These are phyloP conservation scores for Cabera pusaria DNA, from an alignment of 2,888 invertebrate species.

Conservation along the genomic window DNA sequence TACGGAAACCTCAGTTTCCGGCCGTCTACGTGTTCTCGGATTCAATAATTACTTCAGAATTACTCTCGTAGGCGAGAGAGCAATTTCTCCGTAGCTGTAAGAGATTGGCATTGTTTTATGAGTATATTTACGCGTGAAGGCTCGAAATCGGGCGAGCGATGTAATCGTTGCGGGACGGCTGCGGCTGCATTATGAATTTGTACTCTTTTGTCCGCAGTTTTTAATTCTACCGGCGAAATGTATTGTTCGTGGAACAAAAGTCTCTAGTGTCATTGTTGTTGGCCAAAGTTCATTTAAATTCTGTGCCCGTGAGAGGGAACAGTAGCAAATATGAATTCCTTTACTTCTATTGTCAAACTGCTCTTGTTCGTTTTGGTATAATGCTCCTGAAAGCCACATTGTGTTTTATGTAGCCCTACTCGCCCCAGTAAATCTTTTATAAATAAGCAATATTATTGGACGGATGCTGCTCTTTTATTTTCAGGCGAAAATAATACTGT, in stretches of 20 bases:
- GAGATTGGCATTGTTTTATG: slow-evolving; percentile 1
- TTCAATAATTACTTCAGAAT: background rate
- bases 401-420: slow-evolving; percentile 46
- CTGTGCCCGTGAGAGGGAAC: slow-evolving; percentile 76
- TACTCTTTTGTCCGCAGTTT: slow-evolving; percentile 78
- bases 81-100: too few species aligned
- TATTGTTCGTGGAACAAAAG: slow-evolving; percentile 81
- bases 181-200: slow-evolving; percentile 78
- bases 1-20: background rate
- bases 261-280: slow-evolving; percentile 79
- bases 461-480: slow-evolving; percentile 17
- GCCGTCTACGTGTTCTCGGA: background rate
- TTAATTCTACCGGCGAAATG: slow-evolving; percentile 81
- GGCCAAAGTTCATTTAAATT: slow-evolving; percentile 82
- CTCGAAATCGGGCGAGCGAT: slow-evolving; percentile 21
- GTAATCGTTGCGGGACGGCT: slow-evolving; percentile 54
- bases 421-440: slow-evolving; percentile 32
- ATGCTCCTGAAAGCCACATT: slow-evolving; percentile 66
- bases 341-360: slow-evolving; percentile 76
- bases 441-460: slow-evolving; percentile 28
- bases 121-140: background rate
- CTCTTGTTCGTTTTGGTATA: slow-evolving; percentile 68
- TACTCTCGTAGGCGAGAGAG: too few species aligned
- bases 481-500: slow-evolving; percentile 11
- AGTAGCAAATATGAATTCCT: slow-evolving; percentile 81